Conservation (phyloP, 2,888 invertebrate species). For the Pimpla rufipes region DNA sequence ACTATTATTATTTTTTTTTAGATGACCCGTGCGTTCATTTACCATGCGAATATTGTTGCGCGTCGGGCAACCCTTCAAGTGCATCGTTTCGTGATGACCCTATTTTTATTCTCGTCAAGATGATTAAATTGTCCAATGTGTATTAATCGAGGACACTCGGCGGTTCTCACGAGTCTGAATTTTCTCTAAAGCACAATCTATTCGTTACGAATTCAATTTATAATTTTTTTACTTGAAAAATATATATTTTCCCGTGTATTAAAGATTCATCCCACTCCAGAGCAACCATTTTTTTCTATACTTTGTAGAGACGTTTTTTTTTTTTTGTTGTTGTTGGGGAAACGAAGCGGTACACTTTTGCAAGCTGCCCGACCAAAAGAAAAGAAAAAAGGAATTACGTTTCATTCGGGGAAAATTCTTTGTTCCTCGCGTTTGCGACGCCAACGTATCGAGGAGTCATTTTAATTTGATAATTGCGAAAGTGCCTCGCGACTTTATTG, state of each 20-base stretch:
- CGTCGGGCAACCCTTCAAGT: constrained; percentile 67
- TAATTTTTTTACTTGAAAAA: not conserved
- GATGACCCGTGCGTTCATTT: constrained; percentile 55
- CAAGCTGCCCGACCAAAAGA: constrained; percentile 67
- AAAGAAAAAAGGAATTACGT: constrained; percentile 53
- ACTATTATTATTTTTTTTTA: constrained; percentile 30
- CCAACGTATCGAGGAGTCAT: constrained; percentile 52
- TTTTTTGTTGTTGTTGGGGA: constrained; percentile 45
- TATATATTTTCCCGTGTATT: not conserved
- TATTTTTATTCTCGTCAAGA: constrained; percentile 44
- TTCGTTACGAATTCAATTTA: constrained; percentile 27
- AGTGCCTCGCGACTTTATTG: constrained; percentile 54
- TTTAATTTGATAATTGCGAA: constrained; percentile 50
- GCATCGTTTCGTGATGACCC: constrained; percentile 67
- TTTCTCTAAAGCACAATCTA: constrained; percentile 47
- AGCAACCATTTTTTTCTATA: constrained; percentile 28
- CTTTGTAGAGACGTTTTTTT: constrained; percentile 50
- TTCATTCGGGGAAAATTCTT: constrained; percentile 72
- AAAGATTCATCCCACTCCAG: constrained; percentile 14
- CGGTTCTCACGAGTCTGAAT: constrained; percentile 52
- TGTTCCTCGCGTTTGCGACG: constrained; percentile 68
- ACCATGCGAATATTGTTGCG: constrained; percentile 59
- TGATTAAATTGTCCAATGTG: constrained; percentile 38
- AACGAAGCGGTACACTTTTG: constrained; percentile 67
- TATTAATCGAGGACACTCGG: constrained; percentile 51